These are phyloP conservation scores for Elaphurus davidianus DNA, from an alignment of 2,113 vertebrate genomes.

Conservation along the genomic window DNA sequence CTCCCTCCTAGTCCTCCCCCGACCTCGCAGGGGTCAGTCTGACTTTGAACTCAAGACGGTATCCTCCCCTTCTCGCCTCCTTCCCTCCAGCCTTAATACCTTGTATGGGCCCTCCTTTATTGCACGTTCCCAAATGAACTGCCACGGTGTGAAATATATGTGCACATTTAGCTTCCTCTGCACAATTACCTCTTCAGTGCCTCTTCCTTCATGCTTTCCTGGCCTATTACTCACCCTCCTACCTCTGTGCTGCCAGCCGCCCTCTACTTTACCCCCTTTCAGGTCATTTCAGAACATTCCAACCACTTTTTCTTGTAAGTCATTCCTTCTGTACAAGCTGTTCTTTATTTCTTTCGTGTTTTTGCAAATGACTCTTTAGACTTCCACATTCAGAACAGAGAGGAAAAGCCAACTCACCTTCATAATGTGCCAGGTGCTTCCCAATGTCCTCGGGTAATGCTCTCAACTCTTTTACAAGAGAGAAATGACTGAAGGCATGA, in stretches of 20 bases:
- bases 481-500: neutral
- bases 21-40: neutral
- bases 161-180: slow-evolving; percentile 57
- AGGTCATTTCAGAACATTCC: neutral
- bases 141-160: slow-evolving; percentile 39
- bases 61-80: neutral
- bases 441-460: neutral
- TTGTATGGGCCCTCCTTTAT: slow-evolving; percentile 4
- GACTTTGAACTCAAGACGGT: slow-evolving; percentile 11
- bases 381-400: neutral
- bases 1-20: neutral
- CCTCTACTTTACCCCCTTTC: neutral
- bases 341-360: neutral
- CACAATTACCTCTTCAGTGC: slow-evolving; percentile 34
- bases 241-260: neutral
- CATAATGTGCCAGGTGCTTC: neutral
- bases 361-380: neutral
- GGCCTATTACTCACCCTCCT: slow-evolving; percentile 51
- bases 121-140: slow-evolving; percentile 38
- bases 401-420: neutral
- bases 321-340: neutral
- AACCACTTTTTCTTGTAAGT: neutral
- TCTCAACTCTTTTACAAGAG: neutral
- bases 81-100: neutral
- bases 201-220: slow-evolving; percentile 60